A percentile compares a stretch with the other conserved stretches of the same genome.
Conservation (phyloP, 1,140 invertebrate species). For the Psilanteris sp. region DNA sequence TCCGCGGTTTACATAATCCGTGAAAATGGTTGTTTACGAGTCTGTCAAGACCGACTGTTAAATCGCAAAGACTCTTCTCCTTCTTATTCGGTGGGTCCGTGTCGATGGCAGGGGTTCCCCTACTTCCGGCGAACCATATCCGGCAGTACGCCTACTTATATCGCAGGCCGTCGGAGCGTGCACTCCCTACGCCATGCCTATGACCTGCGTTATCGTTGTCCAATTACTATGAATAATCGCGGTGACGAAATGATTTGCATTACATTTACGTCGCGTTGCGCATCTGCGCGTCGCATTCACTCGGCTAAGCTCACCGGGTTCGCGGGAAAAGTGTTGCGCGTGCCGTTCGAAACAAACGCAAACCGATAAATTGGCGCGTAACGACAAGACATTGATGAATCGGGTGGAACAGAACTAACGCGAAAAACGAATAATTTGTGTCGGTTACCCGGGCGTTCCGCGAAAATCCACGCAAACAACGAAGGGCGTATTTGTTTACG, state of each 20-base stretch:
- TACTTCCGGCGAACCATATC: conserved; percentile 79
- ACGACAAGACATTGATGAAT: too few species aligned
- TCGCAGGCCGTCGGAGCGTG: conserved; percentile 72
- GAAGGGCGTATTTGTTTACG: too few species aligned
- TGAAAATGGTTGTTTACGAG: conserved; percentile 15
- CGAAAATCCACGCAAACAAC: too few species aligned
- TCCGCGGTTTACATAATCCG: too few species aligned
- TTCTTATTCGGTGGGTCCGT: conserved; percentile 47
- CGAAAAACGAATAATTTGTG: too few species aligned
- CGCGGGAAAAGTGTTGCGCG: too few species aligned
- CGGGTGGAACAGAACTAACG: too few species aligned
- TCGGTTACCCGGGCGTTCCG: too few species aligned
- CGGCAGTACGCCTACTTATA: conserved; percentile 78
- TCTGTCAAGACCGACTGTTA: conserved; percentile 34
- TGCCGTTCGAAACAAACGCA: too few species aligned
- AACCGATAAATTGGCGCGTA: too few species aligned
- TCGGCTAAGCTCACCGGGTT: too few species aligned
- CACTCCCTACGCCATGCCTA: conserved; percentile 62
- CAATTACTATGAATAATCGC: conserved; percentile 70
- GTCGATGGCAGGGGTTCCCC: conserved; percentile 77
- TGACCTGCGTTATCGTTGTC: conserved; percentile 69
- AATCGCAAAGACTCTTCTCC: conserved; percentile 50
- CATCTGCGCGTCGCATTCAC: conserved; percentile 6
- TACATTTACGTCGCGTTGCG: conserved; percentile 17
- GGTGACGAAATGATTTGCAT: conserved; percentile 50